phyloP scores from a whole-genome alignment of 2,888 invertebrate genomes.

The Furcula furcula region DNA sequence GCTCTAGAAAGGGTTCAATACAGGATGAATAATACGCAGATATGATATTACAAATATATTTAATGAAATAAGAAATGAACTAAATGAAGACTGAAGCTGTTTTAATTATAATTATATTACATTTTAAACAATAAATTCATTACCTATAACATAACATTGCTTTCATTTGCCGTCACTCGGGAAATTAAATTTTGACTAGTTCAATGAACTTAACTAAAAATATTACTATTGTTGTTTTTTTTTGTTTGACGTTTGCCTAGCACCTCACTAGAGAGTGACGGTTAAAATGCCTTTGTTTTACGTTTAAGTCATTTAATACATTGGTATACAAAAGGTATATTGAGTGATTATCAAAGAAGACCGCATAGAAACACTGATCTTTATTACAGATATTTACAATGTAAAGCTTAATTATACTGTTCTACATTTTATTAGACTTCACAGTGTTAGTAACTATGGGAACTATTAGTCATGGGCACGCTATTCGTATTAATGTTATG shows the following conservation, averaged over 20 bases:
- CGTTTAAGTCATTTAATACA: slow-evolving; percentile 27
- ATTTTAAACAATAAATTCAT: slow-evolving; percentile 34
- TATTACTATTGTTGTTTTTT: slow-evolving; percentile 14
- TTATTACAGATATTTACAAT: slow-evolving; percentile 70
- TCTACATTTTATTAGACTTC: slow-evolving; percentile 42
- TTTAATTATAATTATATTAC: slow-evolving; percentile 45
- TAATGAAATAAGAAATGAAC: slow-evolving; percentile 76
- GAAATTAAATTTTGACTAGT: slow-evolving; percentile 72
- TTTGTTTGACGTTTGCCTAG: slow-evolving; percentile 39
- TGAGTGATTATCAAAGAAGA: slow-evolving; percentile 67
- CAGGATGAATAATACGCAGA: slow-evolving; percentile 38
- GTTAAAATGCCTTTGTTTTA: slow-evolving; percentile 24
- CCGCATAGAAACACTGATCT: slow-evolving; percentile 69
- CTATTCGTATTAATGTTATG: slow-evolving; percentile 19
- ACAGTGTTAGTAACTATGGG: slow-evolving; percentile 20
- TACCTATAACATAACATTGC: slow-evolving; percentile 6
- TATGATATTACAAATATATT: slow-evolving; percentile 78
- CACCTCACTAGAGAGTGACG: slow-evolving; percentile 54
- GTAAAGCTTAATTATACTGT: slow-evolving; percentile 65
- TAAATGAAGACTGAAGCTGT: slow-evolving; percentile 69
- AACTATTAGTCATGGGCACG: slow-evolving; percentile 7
- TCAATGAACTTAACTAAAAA: slow-evolving; percentile 42
- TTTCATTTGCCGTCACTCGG: slow-evolving; percentile 50
- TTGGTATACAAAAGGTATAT: slow-evolving; percentile 65
- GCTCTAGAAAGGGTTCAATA: slow-evolving; percentile 1